Evolutionary conservation across 2,797 vertebrate species (phyloP).

Genomic region (Hemitrygon akajei): DNA sequence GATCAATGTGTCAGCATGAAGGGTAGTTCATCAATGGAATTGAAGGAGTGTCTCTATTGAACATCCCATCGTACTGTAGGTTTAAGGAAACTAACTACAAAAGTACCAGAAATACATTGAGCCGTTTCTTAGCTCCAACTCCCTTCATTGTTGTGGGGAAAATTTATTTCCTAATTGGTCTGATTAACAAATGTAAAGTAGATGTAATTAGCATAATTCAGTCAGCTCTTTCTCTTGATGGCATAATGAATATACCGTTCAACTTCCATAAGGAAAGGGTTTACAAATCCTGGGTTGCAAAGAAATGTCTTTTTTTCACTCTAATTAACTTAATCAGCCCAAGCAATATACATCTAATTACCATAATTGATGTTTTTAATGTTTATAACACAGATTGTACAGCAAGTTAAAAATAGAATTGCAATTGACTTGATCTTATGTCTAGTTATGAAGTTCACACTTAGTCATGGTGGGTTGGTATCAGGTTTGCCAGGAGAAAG

Average conservation of each 20-base stretch:
- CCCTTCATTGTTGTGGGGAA: background rate
- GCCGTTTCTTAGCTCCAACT: background rate
- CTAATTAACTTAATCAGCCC: constrained; percentile 9
- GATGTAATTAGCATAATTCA: constrained; percentile 21
- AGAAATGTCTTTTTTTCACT: background rate
- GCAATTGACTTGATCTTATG: background rate
- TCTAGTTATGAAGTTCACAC: background rate
- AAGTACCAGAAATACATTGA: background rate
- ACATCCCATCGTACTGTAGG: background rate
- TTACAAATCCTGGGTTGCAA: background rate
- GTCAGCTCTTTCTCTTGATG: constrained; percentile 22
- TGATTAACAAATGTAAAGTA: constrained; percentile 30
- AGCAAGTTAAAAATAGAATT: background rate
- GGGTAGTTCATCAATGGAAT: background rate
- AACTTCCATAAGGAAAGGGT: background rate
- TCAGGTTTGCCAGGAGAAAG: background rate
- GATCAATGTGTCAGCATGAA: background rate
- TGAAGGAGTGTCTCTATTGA: background rate
- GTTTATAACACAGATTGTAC: background rate
- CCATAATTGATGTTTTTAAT: background rate
- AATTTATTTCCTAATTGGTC: constrained; percentile 14
- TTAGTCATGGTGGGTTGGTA: background rate
- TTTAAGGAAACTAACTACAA: background rate
- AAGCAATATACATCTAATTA: background rate
- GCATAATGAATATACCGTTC: constrained; percentile 9